These are phyloP conservation scores for Dryas iulia DNA, from an alignment of 1,140 invertebrate genomes.

Conservation along the genomic window DNA sequence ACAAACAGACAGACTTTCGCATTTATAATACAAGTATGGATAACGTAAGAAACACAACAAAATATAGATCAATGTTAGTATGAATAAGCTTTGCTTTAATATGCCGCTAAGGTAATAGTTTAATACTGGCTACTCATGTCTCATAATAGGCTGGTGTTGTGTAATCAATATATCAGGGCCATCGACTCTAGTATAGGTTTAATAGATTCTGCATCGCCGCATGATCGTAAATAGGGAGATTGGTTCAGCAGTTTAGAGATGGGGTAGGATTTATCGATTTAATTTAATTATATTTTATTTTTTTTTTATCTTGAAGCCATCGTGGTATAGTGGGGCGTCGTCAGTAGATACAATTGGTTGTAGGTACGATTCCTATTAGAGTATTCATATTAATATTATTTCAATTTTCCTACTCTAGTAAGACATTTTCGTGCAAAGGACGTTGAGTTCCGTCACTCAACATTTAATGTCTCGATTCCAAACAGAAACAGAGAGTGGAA, in stretches of 20 bases:
- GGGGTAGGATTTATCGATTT: conserved; percentile 17
- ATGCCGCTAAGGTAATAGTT: neutral
- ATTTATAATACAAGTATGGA: too few relatives aligned
- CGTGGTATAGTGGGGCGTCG: too few relatives aligned
- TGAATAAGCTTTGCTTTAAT: neutral
- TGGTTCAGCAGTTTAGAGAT: conserved; percentile 45
- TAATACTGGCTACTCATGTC: neutral
- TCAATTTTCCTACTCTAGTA: too few relatives aligned
- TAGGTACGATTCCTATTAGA: too few relatives aligned
- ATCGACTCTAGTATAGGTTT: conserved; percentile 28
- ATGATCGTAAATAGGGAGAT: conserved; percentile 60
- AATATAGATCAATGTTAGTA: neutral
- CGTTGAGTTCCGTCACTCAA: too few relatives aligned
- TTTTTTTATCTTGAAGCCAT: neutral
- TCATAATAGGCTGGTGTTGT: conserved; percentile 26
- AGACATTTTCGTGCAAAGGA: too few relatives aligned
- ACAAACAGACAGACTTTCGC: too few relatives aligned
- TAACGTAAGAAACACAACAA: too few relatives aligned
- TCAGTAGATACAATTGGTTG: too few relatives aligned
- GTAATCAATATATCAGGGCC: conserved; percentile 34
- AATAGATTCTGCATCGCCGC: conserved; percentile 48
- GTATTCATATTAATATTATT: too few relatives aligned
- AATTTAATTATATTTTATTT: neutral
- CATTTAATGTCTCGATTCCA: too few relatives aligned
- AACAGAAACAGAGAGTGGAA: too few relatives aligned